Base-by-base conservation (phyloP, 2,888 invertebrate species). In the Marasmarcha lunaedactyla region DNA sequence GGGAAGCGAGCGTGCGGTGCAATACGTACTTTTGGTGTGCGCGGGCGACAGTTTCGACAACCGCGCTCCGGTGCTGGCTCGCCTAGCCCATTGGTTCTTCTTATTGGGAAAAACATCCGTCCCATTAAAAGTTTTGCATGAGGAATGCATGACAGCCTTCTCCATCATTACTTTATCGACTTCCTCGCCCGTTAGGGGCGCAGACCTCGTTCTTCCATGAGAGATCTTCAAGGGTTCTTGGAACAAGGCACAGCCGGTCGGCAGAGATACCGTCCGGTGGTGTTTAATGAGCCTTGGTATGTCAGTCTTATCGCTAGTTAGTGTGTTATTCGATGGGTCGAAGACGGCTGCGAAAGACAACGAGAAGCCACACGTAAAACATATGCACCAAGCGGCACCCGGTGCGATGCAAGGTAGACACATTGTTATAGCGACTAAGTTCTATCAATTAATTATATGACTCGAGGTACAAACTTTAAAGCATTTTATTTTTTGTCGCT, bases 151-250 rank as follows among this genome's bases (percentile, higher is more conserved):
- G 35, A 58, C 57, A 5, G 59, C 55, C 47, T 71, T 67, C 56
- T 73, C 76, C 43, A 69, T 51, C n/a, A 62, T 53, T 39, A 62
- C 66, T 12, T 63, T 55, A 42, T 71, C 70, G 41, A 72, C 63
- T 51, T 84, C 83, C 46, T 83, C 86, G 43, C 86, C 87, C 5
- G 87, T 85, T 48, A 90, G 67, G 45, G 90, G 90, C 62, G 89
- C 87, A 57, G 90, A 90, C 62, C 89, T 83, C 47, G 90, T 90
- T 64, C 90, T 84, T 67, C 88, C 89, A 71, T 90, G 90, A 48
- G 62, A 63, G 36, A 81, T 72, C 57, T 65, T 70, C 47, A 71
- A 55, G 9, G 74, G 69, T 47, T 76, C 78, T 56, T 63, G 67
- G 59, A 66, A 71, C 38, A 66, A 47, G 34, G 67, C 59, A 48